Evolutionary conservation across 2,113 vertebrate genomes (phyloP).

Genomic region (Poeciliopsis occidentalis): DNA sequence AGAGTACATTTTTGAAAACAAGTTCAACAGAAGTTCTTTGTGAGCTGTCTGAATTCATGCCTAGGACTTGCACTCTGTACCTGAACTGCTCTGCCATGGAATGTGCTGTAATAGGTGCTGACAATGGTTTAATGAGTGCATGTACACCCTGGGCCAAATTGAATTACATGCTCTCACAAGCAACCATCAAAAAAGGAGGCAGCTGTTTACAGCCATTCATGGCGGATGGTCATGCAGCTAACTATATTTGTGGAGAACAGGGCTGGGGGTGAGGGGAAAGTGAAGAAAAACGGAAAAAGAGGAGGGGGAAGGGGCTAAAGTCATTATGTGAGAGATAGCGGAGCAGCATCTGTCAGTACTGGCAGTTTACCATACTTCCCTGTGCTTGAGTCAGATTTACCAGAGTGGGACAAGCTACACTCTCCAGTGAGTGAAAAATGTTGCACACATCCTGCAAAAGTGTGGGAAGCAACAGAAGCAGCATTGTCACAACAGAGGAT

Average conservation of each 20-base stretch:
- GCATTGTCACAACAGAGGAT: constrained; percentile 19
- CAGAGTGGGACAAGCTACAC: constrained; percentile 56
- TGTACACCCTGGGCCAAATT: constrained; percentile 72
- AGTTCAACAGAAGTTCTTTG: not conserved
- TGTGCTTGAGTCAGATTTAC: constrained; percentile 61
- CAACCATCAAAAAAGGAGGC: constrained; percentile 65
- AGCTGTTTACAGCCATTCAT: constrained; percentile 70
- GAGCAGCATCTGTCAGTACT: constrained; percentile 71
- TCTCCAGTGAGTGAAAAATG: constrained; percentile 58
- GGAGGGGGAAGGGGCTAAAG: constrained; percentile 47
- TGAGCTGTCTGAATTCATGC: constrained; percentile 8
- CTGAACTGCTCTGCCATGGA: constrained; percentile 66
- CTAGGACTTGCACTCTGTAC: constrained; percentile 58
- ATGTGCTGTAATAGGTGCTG: constrained; percentile 64
- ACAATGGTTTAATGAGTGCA: constrained; percentile 72
- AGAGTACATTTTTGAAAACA: constrained; percentile 21
- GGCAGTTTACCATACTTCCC: constrained; percentile 56
- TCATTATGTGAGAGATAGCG: constrained; percentile 61
- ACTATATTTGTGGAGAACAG: constrained; percentile 66
- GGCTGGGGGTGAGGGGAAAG: constrained; percentile 38
- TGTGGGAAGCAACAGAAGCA: constrained; percentile 55
- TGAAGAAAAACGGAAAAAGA: constrained; percentile 26
- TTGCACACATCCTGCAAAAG: constrained; percentile 57
- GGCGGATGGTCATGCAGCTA: constrained; percentile 61
- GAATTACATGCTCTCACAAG: constrained; percentile 75